Evolutionary conservation across 2,797 vertebrate genomes (phyloP).

Genomic region (Epinephelus malabaricus): DNA sequence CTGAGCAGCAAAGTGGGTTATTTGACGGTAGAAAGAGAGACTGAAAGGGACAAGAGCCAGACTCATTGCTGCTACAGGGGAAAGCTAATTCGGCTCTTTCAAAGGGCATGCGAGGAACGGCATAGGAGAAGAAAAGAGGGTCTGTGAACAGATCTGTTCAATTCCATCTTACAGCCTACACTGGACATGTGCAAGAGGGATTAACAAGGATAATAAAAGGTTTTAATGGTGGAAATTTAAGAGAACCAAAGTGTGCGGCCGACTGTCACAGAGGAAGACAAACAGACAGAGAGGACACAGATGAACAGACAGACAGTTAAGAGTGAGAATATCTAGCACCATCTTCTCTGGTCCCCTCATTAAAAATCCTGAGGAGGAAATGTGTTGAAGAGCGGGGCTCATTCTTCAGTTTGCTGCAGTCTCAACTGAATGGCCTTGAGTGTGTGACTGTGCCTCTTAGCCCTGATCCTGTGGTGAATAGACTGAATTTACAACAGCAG

Average conservation of each 20-base stretch:
- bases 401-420: slow-evolving; percentile 54
- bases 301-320: slow-evolving; percentile 29
- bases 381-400: slow-evolving; percentile 31
- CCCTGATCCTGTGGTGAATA: slow-evolving; percentile 58
- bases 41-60: slow-evolving; percentile 76
- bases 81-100: slow-evolving; percentile 78
- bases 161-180: slow-evolving; percentile 64
- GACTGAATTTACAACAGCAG: slow-evolving; percentile 66
- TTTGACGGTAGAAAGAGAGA: slow-evolving; percentile 79
- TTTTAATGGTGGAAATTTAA: slow-evolving; percentile 67
- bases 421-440: slow-evolving; percentile 61
- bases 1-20: slow-evolving; percentile 81
- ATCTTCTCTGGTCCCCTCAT: slow-evolving; percentile 47
- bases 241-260: slow-evolving; percentile 38
- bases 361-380: slow-evolving; percentile 54
- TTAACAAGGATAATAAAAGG: slow-evolving; percentile 76
- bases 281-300: slow-evolving; percentile 35
- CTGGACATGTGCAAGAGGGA: slow-evolving; percentile 72
- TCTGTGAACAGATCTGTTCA: slow-evolving; percentile 72
- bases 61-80: slow-evolving; percentile 71
- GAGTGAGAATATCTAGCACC: slow-evolving; percentile 19
- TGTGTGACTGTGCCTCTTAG: slow-evolving; percentile 48
- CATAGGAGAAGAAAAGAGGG: slow-evolving; percentile 65
- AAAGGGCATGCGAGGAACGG: slow-evolving; percentile 73
- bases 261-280: slow-evolving; percentile 44